Evolutionary conservation across 2,888 invertebrate species (phyloP), one percentile per base, ranked within the genome.

Genomic region (Lymantria dispar): DNA sequence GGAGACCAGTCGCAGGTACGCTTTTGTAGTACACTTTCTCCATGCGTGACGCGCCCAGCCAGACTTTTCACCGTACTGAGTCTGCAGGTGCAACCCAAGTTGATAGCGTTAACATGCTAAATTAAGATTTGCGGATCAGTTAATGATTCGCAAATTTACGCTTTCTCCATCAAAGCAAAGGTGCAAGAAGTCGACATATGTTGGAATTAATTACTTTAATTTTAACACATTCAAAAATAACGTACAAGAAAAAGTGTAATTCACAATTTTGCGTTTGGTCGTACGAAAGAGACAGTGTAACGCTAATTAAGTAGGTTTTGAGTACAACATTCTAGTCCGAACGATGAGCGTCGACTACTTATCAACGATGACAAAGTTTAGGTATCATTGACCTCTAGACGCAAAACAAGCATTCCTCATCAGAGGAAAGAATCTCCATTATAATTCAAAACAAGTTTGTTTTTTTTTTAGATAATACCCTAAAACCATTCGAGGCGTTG

Each of bases 21-120:
- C 71, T 79, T 74, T 83, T 83, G 84, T 85, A 80, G 85, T 89
- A 87, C 87, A 91, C 90, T 91, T 91, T 91, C 90, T 84, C 90
- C 87, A 64, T 83, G 81, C 83, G 83, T 86, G 87, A 87, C 86
- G 85, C 76, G 77, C 74, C 74, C 80, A 72, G 69, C 56, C 74
- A 76, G 74, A 74, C 85, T 76, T 86, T 87, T 88, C 87, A 80
- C 85, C 72, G 72, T 64, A 68, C 62, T 70, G 64, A 58, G 68
- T 64, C 67, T 79, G 82, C 64, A 64, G 67, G 65, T 67, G 68
- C 58, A 69, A 56, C 63, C 71, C 62, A 73, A 67, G 71, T 59
- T 58, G 60, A 64, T 68, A 44, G 49, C 43, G 48, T 59, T 70
- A 74, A 75, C 72, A 72, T 67, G 72, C 71, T 64, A 74, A 71